Percentiles rank a stretch among this genome's conserved stretches.
Evolutionary conservation across 2,888 invertebrate species (phyloP).

Genomic region (Colletes collaris): DNA sequence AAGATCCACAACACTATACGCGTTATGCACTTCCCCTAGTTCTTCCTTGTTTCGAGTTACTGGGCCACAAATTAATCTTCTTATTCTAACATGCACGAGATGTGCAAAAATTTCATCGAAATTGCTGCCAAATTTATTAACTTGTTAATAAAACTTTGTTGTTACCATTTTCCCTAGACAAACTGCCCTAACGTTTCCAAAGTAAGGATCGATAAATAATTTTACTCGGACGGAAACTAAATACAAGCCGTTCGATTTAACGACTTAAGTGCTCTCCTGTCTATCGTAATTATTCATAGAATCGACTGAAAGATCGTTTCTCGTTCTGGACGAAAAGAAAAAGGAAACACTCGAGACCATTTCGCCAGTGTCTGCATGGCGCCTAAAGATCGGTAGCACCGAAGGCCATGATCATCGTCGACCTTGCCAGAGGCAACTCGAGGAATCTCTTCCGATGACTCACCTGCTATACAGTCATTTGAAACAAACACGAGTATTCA

Average conservation of each 20-base stretch:
- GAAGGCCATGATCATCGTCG: conserved; percentile 50
- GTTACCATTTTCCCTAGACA: too few relatives aligned
- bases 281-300: conserved; percentile 10
- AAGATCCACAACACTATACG: too few relatives aligned
- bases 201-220: not conserved
- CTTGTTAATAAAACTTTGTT: too few relatives aligned
- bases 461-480: conserved; percentile 41
- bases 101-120: too few relatives aligned
- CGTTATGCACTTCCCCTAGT: too few relatives aligned
- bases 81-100: too few relatives aligned
- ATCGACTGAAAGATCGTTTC: not conserved
- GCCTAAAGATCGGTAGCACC: conserved; percentile 50
- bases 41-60: too few relatives aligned
- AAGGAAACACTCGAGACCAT: conserved; percentile 9
- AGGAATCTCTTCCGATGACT: conserved; percentile 62
- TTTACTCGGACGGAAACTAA: conserved; percentile 8
- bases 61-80: too few relatives aligned
- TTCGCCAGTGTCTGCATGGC: conserved; percentile 29
- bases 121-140: too few relatives aligned
- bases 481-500: conserved; percentile 54
- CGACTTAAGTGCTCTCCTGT: not conserved
- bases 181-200: not conserved
- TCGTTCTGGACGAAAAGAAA: not conserved
- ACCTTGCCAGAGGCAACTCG: conserved; percentile 50
- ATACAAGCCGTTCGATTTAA: not conserved